Evolutionary conservation across 1,140 invertebrate species (phyloP).

Genomic region (Listronotus oregonensis): DNA sequence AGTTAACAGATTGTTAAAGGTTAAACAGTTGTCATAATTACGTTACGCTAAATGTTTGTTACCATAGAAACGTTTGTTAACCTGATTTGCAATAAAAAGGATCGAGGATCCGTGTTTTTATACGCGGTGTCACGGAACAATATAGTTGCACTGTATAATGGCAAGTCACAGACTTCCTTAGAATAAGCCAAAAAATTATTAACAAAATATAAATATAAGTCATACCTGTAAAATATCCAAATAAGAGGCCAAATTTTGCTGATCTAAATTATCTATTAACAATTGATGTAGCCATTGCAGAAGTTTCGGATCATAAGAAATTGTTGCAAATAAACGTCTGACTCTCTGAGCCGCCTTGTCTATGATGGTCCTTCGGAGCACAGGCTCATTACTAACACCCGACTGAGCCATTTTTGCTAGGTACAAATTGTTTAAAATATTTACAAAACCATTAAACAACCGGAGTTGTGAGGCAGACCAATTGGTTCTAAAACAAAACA

Average conservation of each 20-base stretch:
- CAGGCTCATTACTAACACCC: constrained; percentile 65
- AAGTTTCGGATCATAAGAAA: constrained; percentile 72
- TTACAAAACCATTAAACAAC: constrained; percentile 70
- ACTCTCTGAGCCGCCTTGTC: constrained; percentile 74
- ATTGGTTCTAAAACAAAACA: constrained; percentile 58
- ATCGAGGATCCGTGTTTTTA: too few species aligned
- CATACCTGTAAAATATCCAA: constrained; percentile 73
- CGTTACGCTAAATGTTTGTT: too few species aligned
- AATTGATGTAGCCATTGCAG: constrained; percentile 80
- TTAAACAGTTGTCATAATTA: too few species aligned
- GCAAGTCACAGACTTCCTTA: too few species aligned
- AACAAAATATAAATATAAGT: too few species aligned
- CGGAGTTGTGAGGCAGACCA: constrained; percentile 71
- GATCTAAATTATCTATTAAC: constrained; percentile 72
- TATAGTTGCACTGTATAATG: too few species aligned
- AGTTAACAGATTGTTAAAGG: too few species aligned
- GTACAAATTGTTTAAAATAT: constrained; percentile 73
- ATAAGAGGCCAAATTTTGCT: constrained; percentile 74
- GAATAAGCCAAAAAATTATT: too few species aligned
- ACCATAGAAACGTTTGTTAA: too few species aligned
- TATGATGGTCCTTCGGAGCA: constrained; percentile 69
- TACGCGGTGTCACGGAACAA: too few species aligned
- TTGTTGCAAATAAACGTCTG: constrained; percentile 67
- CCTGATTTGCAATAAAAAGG: too few species aligned
- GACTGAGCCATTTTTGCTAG: constrained; percentile 68